Evolutionary conservation across 2,113 vertebrate genomes (phyloP).

Genomic region (Microtus pennsylvanicus): DNA sequence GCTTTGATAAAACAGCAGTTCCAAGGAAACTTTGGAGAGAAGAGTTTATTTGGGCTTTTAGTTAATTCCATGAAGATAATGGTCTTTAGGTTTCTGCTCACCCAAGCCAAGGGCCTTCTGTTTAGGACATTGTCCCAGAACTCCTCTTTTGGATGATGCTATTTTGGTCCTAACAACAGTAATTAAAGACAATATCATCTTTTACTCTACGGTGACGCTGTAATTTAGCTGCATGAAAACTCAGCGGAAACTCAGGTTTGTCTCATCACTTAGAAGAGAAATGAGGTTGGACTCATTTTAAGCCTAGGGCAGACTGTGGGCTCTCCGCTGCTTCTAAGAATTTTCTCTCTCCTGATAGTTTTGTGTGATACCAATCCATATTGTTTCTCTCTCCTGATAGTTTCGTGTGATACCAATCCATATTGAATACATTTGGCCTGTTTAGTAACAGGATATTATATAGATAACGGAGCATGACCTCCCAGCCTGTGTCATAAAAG

Average conservation of each 20-base stretch:
- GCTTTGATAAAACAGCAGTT: neutral
- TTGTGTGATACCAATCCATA: neutral
- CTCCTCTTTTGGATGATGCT: neutral
- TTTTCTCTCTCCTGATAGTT: neutral
- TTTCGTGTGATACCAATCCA: neutral
- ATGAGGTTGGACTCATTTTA: neutral
- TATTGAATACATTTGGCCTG: neutral
- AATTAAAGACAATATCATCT: neutral
- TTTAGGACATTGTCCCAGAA: neutral
- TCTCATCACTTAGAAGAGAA: neutral
- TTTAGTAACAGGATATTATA: neutral
- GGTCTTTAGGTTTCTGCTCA: neutral
- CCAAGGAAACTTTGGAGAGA: neutral
- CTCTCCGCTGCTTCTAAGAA: neutral
- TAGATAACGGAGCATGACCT: neutral
- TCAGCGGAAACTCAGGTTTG: neutral
- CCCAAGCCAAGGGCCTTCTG: neutral
- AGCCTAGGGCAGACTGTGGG: neutral
- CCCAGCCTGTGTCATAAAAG: neutral
- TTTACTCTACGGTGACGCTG: neutral
- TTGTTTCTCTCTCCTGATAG: neutral
- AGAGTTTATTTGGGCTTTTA: neutral
- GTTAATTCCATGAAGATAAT: neutral
- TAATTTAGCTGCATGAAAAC: neutral
- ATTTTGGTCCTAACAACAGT: neutral